Base-by-base conservation (phyloP, 2,113 vertebrate species). In the Aegotheles bennettii region DNA sequence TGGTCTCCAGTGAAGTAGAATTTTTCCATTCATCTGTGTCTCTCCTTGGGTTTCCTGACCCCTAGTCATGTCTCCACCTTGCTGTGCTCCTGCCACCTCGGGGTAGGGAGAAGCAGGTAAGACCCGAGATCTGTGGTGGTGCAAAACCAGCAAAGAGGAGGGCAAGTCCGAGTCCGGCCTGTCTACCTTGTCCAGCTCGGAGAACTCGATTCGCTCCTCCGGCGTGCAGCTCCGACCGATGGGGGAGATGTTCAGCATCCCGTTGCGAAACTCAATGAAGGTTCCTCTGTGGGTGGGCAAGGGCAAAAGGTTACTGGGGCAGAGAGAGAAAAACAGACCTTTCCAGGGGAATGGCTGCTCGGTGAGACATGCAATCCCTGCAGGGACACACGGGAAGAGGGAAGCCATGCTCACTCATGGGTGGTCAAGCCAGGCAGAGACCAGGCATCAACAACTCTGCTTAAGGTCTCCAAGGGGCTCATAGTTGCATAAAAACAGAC, bases 261-360 rank as follows among this genome's bases (percentile, higher is more conserved):
- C 99, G 0, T 98, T 99, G 91, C 99, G 99, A 97, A 99, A 99
- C 97, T 99, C 99, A 3, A 99, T 99, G 96, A 99, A 99, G 7
- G 99, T 99, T 50, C 99, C 99, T 35, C 99, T 99, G 94, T 20
- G 56, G 28, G 60, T 42, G 28, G 42, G 64, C 16, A 74, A 78
- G n/a, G 19, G 53, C 24, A 47, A 15, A 79, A 40, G 70, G 65
- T 91, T 43, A 94, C 50, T 60, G 74, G 51, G 36, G 36, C 28
- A 88, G 36, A 53, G 48, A 57, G 40, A 89, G 31, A 67, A 70
- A 83, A 92, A 8, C 56, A 87, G 26, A 85, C 40, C 65, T 89
- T 78, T 68, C 26, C 84, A 74, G 67, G 51, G 42, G 11, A 47
- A 80, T 9, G 60, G n/a, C 61, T 93, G 74, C 63, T 47, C 4